phyloP scores from a whole-genome alignment of 2,797 vertebrate species.

The Halcyon leucocephala region DNA sequence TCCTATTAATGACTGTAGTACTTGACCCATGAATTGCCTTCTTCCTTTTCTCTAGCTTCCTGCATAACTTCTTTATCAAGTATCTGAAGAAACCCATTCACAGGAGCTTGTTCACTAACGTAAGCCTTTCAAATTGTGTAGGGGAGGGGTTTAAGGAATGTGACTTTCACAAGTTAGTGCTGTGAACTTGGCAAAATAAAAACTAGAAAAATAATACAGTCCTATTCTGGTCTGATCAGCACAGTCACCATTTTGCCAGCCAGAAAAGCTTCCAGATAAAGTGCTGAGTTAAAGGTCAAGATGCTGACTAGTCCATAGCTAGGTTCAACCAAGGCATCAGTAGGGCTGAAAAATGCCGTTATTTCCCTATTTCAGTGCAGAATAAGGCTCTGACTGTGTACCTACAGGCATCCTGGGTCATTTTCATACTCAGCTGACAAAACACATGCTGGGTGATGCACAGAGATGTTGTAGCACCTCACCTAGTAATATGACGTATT shows the following conservation, averaged over 20 bases:
- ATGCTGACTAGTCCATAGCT: not conserved
- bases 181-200: not conserved
- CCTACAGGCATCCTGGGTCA: not conserved
- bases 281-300: not conserved
- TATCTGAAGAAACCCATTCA: constrained; percentile 76
- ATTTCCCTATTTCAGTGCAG: not conserved
- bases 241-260: not conserved
- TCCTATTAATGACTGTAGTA: not conserved
- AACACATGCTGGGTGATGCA: not conserved
- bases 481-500: not conserved
- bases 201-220: not conserved
- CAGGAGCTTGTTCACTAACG: constrained; percentile 68
- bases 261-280: not conserved
- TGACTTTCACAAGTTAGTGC: not conserved
- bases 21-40: not conserved
- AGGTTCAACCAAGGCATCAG: not conserved
- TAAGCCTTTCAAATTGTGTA: constrained; percentile 52
- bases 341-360: not conserved
- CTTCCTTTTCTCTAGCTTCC: constrained; percentile 58
- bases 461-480: not conserved
- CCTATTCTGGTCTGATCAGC: not conserved
- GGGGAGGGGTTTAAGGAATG: not conserved
- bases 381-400: not conserved
- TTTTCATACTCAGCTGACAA: not conserved
- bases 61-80: constrained; percentile 74